Percentiles rank a stretch among this genome's conserved stretches.
Conservation (phyloP, 2,113 vertebrate genomes). For the Oophaga pumilio region DNA sequence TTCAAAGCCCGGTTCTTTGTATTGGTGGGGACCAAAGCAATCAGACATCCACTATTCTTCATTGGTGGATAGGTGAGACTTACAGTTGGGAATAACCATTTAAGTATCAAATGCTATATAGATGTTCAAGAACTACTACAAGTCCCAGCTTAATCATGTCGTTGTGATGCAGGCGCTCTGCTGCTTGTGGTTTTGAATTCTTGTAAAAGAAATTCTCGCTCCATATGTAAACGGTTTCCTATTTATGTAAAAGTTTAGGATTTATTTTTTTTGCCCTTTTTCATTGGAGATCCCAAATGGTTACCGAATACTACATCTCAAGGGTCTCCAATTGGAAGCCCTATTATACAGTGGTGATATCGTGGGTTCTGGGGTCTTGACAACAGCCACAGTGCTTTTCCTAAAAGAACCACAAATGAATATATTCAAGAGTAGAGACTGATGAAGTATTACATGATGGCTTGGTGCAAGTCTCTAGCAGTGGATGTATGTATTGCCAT, state of each 20-base stretch:
- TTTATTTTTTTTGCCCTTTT: neutral
- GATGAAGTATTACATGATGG: neutral
- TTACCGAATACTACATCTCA: neutral
- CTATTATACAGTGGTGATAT: neutral
- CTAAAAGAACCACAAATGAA: neutral
- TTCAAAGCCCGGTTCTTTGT: too few relatives aligned
- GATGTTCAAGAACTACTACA: neutral
- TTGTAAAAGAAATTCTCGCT: too few relatives aligned
- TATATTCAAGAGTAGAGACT: neutral
- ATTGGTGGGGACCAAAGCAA: too few relatives aligned
- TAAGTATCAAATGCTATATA: neutral
- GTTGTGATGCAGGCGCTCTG: too few relatives aligned
- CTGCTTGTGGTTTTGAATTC: too few relatives aligned
- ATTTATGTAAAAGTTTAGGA: neutral
- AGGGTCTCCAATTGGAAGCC: neutral
- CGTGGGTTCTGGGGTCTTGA: constrained; percentile 39
- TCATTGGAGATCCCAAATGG: too few relatives aligned
- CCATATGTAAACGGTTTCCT: too few relatives aligned
- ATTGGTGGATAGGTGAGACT: too few relatives aligned
- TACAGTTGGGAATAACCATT: too few relatives aligned
- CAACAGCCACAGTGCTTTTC: neutral
- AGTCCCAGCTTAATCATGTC: neutral
- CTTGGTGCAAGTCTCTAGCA: neutral
- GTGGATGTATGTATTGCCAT: neutral
- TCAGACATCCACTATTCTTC: too few relatives aligned